A percentile compares a stretch with the other conserved stretches of the same genome.
Evolutionary conservation across 2,797 vertebrate species (phyloP).

Genomic region (Novumbra hubbsi): DNA sequence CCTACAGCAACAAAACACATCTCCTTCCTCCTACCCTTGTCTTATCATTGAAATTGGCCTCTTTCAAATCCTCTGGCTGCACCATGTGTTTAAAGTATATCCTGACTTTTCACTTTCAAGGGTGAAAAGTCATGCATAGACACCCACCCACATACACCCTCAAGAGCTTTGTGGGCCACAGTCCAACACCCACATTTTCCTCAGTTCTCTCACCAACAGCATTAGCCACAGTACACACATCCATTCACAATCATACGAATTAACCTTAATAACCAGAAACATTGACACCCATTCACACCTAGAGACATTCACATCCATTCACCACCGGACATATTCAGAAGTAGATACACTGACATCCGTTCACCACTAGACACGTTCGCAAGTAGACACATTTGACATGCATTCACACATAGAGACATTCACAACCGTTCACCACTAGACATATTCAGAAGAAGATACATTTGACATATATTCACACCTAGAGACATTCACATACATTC

Average conservation of each 20-base stretch:
- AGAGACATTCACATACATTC: neutral
- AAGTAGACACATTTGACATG: no score
- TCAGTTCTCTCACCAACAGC: neutral
- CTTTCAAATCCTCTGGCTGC: slow-evolving; percentile 1
- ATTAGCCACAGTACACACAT: no score
- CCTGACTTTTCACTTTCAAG: neutral
- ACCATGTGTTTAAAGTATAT: neutral
- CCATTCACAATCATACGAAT: neutral
- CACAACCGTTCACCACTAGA: neutral
- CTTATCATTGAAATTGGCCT: neutral
- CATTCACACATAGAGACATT: neutral
- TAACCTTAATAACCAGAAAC: neutral
- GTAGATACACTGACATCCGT: no score
- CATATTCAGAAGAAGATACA: neutral
- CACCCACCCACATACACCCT: neutral
- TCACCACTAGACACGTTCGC: no score
- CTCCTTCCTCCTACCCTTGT: neutral
- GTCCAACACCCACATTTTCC: neutral
- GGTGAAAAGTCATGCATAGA: neutral
- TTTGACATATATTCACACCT: neutral
- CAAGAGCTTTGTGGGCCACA: no score
- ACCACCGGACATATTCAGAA: no score
- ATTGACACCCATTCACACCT: neutral
- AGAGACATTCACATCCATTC: no score
- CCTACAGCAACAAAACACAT: neutral